A percentile compares a stretch with the other conserved stretches of the same genome.
These are phyloP conservation scores for Brachionus manjavacas DNA, from an alignment of 1,140 invertebrate genomes.

Conservation along the genomic window DNA sequence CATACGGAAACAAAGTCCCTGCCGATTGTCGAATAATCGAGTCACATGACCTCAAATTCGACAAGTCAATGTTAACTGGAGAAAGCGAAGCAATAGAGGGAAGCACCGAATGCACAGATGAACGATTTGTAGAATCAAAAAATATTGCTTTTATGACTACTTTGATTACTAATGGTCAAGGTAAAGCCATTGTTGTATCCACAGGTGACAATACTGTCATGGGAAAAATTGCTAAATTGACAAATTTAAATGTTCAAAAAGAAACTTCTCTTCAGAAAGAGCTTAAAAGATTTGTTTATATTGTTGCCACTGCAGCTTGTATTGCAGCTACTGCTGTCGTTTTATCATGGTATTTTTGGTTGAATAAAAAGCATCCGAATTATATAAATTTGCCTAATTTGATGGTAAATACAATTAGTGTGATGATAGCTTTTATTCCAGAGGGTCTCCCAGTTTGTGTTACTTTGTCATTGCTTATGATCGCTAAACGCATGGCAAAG, in stretches of 20 bases:
- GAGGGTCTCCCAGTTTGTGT: conserved; percentile 11
- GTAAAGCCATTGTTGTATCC: conserved; percentile 39
- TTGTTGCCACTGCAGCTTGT: neutral
- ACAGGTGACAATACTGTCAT: conserved; percentile 17
- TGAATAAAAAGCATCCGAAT: conserved; percentile 12
- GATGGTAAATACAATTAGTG: conserved; percentile 11
- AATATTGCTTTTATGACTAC: conserved; percentile 8
- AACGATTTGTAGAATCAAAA: neutral
- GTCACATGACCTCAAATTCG: conserved; percentile 59
- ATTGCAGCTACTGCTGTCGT: neutral
- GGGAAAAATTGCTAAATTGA: neutral
- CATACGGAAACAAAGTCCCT: conserved; percentile 91
- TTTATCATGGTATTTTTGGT: conserved; percentile 4
- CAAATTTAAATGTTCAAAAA: neutral
- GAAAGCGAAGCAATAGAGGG: conserved; percentile 29
- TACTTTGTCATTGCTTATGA: conserved; percentile 9
- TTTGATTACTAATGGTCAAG: neutral
- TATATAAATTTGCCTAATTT: conserved; percentile 27
- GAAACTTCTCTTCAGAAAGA: conserved; percentile 33
- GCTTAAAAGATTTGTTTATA: neutral
- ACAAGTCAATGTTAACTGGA: conserved; percentile 24
- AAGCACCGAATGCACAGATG: conserved; percentile 8
- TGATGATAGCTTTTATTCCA: conserved; percentile 34
- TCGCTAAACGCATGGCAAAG: conserved; percentile 25
- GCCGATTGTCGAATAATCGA: conserved; percentile 85